A percentile compares a stretch with the other conserved stretches of the same genome.
Evolutionary conservation across 2,888 invertebrate species (phyloP).

Genomic region (Standfussiana lucernea): DNA sequence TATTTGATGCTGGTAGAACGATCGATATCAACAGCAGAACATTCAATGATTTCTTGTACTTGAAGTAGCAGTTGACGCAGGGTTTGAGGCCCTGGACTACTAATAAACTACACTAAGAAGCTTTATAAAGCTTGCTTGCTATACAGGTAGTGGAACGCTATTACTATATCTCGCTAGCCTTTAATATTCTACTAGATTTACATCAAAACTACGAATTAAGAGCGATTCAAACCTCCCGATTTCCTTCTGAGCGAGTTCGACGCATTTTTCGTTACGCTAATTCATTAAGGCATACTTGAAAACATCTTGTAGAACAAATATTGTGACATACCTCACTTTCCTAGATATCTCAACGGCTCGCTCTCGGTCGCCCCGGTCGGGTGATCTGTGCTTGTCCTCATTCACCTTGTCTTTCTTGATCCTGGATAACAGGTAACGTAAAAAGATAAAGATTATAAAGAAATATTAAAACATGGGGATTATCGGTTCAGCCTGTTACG

Average conservation of each 20-base stretch:
- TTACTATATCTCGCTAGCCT: background rate
- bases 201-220: background rate
- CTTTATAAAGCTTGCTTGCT: background rate
- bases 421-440: slow-evolving; percentile 49
- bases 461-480: background rate
- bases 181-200: background rate
- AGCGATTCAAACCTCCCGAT: background rate
- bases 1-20: background rate
- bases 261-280: background rate
- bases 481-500: background rate
- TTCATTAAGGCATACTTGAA: background rate
- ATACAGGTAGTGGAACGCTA: background rate
- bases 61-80: too few species aligned
- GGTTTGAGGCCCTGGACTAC: background rate
- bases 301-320: background rate
- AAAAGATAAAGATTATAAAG: background rate
- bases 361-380: slow-evolving; percentile 65
- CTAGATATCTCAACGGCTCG: slow-evolving; percentile 66
- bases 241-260: background rate
- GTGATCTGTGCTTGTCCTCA: slow-evolving; percentile 66
- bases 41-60: too few species aligned
- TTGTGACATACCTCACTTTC: slow-evolving; percentile 68
- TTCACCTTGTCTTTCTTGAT: slow-evolving; percentile 72
- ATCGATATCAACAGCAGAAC: too few species aligned
- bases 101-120: background rate